These are phyloP conservation scores for Colostygia pectinataria DNA, from an alignment of 2,888 invertebrate species.

Conservation along the genomic window DNA sequence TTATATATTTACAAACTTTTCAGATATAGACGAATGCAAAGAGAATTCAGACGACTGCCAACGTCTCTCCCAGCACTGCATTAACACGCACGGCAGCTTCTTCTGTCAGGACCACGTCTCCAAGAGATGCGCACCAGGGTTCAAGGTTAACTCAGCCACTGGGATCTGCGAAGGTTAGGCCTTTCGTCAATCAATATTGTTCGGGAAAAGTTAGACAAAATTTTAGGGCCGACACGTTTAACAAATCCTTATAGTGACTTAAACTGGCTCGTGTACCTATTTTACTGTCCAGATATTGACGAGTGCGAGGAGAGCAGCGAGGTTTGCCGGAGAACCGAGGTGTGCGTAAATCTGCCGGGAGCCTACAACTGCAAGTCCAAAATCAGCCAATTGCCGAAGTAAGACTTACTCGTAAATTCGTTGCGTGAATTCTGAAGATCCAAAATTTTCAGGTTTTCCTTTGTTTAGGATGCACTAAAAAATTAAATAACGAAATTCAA, in stretches of 20 bases:
- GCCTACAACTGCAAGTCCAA: slow-evolving; percentile 89
- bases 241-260: no score
- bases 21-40: slow-evolving; percentile 90
- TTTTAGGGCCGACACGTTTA: no score
- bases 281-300: slow-evolving; percentile 87
- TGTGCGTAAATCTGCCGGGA: slow-evolving; percentile 94
- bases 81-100: slow-evolving; percentile 88
- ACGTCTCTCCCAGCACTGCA: slow-evolving; percentile 85
- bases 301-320: slow-evolving; percentile 91
- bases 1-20: background rate
- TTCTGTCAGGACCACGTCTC: slow-evolving; percentile 86
- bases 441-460: no score
- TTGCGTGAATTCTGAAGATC: no score
- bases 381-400: slow-evolving; percentile 74
- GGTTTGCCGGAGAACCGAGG: slow-evolving; percentile 89
- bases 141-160: slow-evolving; percentile 80
- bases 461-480: no score
- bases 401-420: slow-evolving; percentile 33
- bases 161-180: slow-evolving; percentile 85
- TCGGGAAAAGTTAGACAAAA: no score
- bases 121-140: slow-evolving; percentile 85
- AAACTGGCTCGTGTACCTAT: no score
- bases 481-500: no score
- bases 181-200: no score
- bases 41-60: slow-evolving; percentile 86